Evolutionary conservation across 2,113 vertebrate genomes (phyloP).

Genomic region (Pionites leucogaster): DNA sequence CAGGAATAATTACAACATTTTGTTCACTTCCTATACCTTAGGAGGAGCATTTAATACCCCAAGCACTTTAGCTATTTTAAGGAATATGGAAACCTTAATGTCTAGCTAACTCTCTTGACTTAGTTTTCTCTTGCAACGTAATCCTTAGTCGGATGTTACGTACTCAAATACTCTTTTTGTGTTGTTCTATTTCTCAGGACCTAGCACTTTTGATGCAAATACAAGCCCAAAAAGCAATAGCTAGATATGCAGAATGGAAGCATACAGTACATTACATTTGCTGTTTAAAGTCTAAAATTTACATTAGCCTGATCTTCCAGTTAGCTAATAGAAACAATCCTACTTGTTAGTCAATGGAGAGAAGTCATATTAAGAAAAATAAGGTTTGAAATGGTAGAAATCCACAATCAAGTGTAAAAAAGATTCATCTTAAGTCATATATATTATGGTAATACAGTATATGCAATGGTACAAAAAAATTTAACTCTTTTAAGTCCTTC

Average conservation of each 20-base stretch:
- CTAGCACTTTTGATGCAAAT: neutral
- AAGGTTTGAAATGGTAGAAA: neutral
- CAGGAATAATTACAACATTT: conserved; percentile 8
- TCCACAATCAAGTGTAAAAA: neutral
- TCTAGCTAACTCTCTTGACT: neutral
- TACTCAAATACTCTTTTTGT: neutral
- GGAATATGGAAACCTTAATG: neutral
- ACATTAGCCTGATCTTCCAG: neutral
- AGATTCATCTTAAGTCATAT: neutral
- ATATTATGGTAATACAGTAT: neutral
- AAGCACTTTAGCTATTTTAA: conserved; percentile 23
- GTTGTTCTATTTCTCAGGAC: neutral
- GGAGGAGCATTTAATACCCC: neutral
- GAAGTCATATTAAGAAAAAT: neutral
- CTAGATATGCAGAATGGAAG: neutral
- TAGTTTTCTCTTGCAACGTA: neutral
- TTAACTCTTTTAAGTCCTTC: neutral
- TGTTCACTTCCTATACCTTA: neutral
- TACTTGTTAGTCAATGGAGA: neutral
- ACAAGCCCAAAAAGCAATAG: neutral
- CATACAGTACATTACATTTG: neutral
- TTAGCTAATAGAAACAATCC: neutral
- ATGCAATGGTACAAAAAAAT: neutral
- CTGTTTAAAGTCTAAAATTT: neutral
- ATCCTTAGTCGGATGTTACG: neutral